Conservation (phyloP, 2,888 invertebrate genomes). For the Cyclophora punctaria region DNA sequence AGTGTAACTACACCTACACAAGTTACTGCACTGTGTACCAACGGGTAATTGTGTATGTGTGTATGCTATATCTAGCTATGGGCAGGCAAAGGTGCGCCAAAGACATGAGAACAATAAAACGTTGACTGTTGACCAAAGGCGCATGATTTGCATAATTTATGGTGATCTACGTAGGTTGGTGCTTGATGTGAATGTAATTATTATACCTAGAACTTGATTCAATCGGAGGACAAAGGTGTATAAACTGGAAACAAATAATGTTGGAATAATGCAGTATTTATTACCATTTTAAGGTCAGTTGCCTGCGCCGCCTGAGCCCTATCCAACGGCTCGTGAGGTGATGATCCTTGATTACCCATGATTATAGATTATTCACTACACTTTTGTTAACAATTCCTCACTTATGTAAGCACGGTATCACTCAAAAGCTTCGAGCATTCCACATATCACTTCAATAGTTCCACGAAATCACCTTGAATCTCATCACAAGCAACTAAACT, state of each 20-base stretch:
- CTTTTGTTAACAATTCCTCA: not conserved
- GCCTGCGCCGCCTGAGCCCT: slow-evolving; percentile 73
- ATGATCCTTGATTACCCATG: slow-evolving; percentile 90
- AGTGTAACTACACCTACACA: no score
- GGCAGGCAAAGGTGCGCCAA: slow-evolving; percentile 11
- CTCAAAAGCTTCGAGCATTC: not conserved
- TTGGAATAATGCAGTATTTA: not conserved
- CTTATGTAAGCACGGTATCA: slow-evolving; percentile 1
- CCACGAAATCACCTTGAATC: slow-evolving; percentile 13
- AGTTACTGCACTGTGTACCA: no score
- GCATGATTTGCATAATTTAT: slow-evolving; percentile 26
- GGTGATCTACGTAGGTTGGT: no score
- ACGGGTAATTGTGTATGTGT: not conserved
- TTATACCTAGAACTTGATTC: not conserved
- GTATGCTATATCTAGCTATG: not conserved
- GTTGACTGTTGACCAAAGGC: slow-evolving; percentile 41
- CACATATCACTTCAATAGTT: slow-evolving; percentile 9
- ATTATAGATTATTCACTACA: slow-evolving; percentile 27
- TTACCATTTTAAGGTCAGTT: slow-evolving; percentile 67
- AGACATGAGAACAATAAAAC: slow-evolving; percentile 24
- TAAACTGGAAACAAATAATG: not conserved
- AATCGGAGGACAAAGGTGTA: not conserved
- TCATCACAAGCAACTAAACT: slow-evolving; percentile 37
- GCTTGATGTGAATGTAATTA: no score
- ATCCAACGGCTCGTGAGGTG: slow-evolving; percentile 87